These are phyloP conservation scores for Sinonovacula constricta DNA, from an alignment of 1,140 invertebrate species.

Conservation along the genomic window DNA sequence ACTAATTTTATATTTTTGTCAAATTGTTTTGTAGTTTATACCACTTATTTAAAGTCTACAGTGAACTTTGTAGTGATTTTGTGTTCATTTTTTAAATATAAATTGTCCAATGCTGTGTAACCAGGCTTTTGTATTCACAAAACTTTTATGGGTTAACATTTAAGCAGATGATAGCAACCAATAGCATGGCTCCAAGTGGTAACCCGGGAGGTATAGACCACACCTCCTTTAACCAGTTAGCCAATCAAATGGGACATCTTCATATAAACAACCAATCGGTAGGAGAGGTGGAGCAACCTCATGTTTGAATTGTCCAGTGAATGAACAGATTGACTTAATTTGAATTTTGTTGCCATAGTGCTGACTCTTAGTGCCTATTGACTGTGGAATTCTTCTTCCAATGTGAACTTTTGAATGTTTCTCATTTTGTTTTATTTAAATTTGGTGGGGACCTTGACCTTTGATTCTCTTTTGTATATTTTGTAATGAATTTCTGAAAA, in stretches of 20 bases:
- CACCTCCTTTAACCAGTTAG: slow-evolving; percentile 37
- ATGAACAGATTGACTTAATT: slow-evolving; percentile 32
- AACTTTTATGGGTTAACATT: slow-evolving; percentile 11
- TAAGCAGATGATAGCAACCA: slow-evolving; percentile 44
- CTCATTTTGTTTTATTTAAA: slow-evolving; percentile 11
- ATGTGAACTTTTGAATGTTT: slow-evolving; percentile 19
- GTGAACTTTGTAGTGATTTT: too few species aligned
- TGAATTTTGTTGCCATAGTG: slow-evolving; percentile 38
- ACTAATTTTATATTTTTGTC: too few species aligned
- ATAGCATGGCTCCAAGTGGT: slow-evolving; percentile 26
- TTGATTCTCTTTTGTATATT: too few species aligned
- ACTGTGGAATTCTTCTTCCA: slow-evolving; percentile 24
- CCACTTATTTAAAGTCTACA: too few species aligned
- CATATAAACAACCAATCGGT: slow-evolving; percentile 49
- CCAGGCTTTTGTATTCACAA: too few species aligned
- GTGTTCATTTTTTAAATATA: too few species aligned
- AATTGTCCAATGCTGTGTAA: too few species aligned
- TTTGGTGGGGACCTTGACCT: slow-evolving; percentile 8
- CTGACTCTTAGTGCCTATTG: neutral
- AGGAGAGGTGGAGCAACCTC: slow-evolving; percentile 50
- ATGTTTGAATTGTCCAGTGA: slow-evolving; percentile 45
- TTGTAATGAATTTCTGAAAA: too few species aligned
- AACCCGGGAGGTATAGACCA: slow-evolving; percentile 44
- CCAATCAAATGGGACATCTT: slow-evolving; percentile 54
- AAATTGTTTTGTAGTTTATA: too few species aligned